Conservation (phyloP, 2,888 invertebrate genomes). For the Chelonus formosanus region DNA sequence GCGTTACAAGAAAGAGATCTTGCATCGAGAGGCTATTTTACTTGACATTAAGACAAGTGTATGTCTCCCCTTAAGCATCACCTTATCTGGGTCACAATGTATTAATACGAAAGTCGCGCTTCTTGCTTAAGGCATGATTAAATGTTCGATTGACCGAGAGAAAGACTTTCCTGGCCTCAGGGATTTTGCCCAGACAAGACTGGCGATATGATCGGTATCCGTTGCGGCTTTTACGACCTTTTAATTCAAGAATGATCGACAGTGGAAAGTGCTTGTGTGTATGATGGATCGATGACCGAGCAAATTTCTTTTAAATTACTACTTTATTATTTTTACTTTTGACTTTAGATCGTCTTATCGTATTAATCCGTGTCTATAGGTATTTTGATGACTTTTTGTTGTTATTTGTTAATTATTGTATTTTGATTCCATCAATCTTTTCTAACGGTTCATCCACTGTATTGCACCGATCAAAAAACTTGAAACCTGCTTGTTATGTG, state of each 20-base stretch:
- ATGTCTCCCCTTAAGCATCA: constrained; percentile 9
- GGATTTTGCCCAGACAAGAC: constrained; percentile 4
- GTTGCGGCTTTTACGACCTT: constrained; percentile 20
- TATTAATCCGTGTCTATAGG: too few species aligned
- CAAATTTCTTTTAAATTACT: constrained; percentile 11
- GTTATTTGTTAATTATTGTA: neutral
- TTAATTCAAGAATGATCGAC: constrained; percentile 11
- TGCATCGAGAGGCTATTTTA: neutral
- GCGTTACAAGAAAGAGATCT: neutral
- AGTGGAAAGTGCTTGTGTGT: constrained; percentile 32
- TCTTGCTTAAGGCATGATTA: constrained; percentile 14
- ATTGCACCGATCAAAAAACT: too few species aligned
- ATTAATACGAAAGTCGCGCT: constrained; percentile 27
- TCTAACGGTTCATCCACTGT: too few species aligned
- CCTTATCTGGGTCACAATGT: constrained; percentile 27
- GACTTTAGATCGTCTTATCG: too few species aligned
- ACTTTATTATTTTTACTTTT: too few species aligned
- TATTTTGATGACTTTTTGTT: neutral
- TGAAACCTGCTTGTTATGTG: too few species aligned
- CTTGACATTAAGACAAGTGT: constrained; percentile 23
- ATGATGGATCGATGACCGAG: constrained; percentile 13
- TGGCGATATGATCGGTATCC: constrained; percentile 26
- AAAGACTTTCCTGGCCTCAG: constrained; percentile 30
- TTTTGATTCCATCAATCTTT: neutral
- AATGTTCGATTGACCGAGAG: constrained; percentile 25